These are phyloP conservation scores for Serilophus lunatus DNA, from an alignment of 2,113 vertebrate genomes.

Conservation along the genomic window DNA sequence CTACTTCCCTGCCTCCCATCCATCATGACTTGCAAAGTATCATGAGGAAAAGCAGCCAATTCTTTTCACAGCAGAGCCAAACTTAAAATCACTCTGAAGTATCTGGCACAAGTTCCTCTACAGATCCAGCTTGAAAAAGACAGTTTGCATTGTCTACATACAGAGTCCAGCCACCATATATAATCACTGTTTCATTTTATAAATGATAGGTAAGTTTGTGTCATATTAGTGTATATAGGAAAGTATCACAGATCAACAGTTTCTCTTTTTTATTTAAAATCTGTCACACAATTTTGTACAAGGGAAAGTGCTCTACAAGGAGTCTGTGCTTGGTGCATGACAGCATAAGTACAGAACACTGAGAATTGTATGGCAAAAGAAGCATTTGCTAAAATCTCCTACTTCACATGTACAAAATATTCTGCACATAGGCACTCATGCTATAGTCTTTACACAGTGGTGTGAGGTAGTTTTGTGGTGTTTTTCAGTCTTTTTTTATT, in stretches of 20 bases:
- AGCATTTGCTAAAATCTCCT: too few relatives aligned
- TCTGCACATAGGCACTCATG: rapidly evolving
- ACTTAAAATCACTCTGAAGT: constrained; percentile 32
- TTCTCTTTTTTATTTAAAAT: neutral
- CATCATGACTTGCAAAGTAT: constrained; percentile 37
- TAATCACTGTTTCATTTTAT: too few relatives aligned
- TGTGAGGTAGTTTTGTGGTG: too few relatives aligned
- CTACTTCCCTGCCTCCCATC: constrained; percentile 14
- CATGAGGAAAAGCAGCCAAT: neutral
- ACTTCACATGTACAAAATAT: neutral
- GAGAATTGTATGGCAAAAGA: neutral
- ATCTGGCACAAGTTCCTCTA: constrained; percentile 8
- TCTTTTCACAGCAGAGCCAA: constrained; percentile 12
- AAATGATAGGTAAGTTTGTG: neutral
- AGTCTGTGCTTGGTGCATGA: neutral
- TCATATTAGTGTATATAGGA: neutral
- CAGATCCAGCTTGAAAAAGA: neutral
- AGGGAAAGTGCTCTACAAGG: neutral
- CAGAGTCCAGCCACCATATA: neutral
- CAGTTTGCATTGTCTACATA: neutral
- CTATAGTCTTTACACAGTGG: neutral
- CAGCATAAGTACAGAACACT: neutral
- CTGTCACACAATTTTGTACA: neutral
- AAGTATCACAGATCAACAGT: neutral
- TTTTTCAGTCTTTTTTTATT: neutral